These are phyloP conservation scores for Actias luna DNA, from an alignment of 2,888 invertebrate species.

Conservation along the genomic window DNA sequence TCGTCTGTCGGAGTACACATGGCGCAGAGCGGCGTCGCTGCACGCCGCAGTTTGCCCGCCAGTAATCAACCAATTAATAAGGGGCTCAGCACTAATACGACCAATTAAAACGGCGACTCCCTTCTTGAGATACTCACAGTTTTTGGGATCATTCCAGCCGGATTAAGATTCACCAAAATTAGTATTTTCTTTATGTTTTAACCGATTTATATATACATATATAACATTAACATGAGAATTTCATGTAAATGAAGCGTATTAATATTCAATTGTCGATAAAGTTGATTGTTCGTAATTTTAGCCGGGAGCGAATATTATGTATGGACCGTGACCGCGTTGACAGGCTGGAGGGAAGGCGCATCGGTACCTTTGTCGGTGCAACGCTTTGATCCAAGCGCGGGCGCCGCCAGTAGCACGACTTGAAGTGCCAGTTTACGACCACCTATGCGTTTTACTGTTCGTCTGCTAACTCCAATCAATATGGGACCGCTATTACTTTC, in stretches of 20 bases:
- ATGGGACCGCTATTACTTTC: conserved; percentile 54
- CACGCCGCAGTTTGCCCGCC: conserved; percentile 56
- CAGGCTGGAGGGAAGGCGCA: conserved; percentile 56
- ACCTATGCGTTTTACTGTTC: conserved; percentile 68
- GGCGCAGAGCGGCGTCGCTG: conserved; percentile 21
- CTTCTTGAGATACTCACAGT: conserved; percentile 76
- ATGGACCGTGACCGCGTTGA: conserved; percentile 75
- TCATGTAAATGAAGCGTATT: conserved; percentile 62
- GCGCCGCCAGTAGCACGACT: conserved; percentile 59
- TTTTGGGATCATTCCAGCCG: conserved; percentile 77
- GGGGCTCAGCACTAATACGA: conserved; percentile 74
- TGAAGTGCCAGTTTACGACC: conserved; percentile 76
- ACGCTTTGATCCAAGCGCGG: conserved; percentile 70
- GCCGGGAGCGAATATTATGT: conserved; percentile 63
- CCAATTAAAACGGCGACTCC: conserved; percentile 77
- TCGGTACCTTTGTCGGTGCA: conserved; percentile 69
- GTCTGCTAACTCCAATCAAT: conserved; percentile 65
- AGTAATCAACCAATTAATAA: conserved; percentile 81
- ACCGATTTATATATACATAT: conserved; percentile 25
- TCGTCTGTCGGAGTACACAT: conserved; percentile 7
- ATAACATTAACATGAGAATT: conserved; percentile 44
- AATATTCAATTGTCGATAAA: conserved; percentile 71
- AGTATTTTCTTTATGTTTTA: conserved; percentile 44
- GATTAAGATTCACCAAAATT: conserved; percentile 64
- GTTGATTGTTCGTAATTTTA: conserved; percentile 67